Base-by-base conservation (phyloP, 35 echinoderm and acorn worm genomes). In the Lytechinus pictus region DNA sequence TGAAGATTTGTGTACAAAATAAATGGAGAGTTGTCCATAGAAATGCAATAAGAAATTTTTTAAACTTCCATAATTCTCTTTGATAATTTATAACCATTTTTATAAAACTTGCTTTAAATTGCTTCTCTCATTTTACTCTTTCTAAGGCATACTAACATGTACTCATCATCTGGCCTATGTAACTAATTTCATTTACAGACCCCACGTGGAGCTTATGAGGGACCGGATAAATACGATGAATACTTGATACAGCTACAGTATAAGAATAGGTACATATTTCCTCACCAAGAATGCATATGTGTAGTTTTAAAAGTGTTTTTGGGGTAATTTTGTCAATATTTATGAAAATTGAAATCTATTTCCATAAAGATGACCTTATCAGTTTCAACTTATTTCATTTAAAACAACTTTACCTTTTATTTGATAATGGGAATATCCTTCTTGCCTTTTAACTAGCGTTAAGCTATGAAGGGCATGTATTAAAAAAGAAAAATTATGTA, bases 191-290 rank as follows among this genome's bases (percentile, higher is more conserved):
- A 61, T 55, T 24, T 89, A 28, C 53, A 96, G 95, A 96, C 92
- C 61, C 54, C 72, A 52, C 28, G 52, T 24, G 94, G 58, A 10
- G 89, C 52, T 54, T 86, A 95, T 54, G 94, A 96, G 54, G 94
- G 93, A 86, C 97, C 97, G 2, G 97, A 97, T 60, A 95, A 94
- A 89, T 97, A 97, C 79, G 98, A 99, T 97, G 97, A 99, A 94
- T 97, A 99, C 44, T 58, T 99, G n/a, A 54, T 99, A 11, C 54
- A 95, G 53, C 96, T 99, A 9, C 98, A 99, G 87, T 95, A 95
- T n/a, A 97, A 96, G 93, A 99, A 99, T 95, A 99, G 98, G 98
- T 96, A 92, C 52, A 13, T 51, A 91, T 71, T 24, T 12, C 60
- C 9, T 24, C n/a, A 24, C 66, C 19, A n/a, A 24, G 66, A 16